Percentiles rank a stretch among this genome's conserved stretches.
Conservation (phyloP, 2,888 invertebrate species). For the Stegana nigrithorax region DNA sequence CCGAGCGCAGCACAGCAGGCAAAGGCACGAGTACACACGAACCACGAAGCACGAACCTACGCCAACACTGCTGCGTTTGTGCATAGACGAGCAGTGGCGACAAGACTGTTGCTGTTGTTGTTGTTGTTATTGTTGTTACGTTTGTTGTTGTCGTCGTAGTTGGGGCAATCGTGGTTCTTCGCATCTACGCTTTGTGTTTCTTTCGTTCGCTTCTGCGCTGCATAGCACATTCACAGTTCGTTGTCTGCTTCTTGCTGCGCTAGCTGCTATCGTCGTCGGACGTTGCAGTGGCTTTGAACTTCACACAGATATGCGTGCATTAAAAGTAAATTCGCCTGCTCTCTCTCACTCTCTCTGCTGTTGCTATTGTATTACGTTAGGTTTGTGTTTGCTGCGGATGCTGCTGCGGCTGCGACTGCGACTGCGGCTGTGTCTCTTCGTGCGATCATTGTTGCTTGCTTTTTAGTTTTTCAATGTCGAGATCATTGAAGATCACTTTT, state of each 20-base stretch:
- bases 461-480: conserved; percentile 51
- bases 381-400: conserved; percentile 29
- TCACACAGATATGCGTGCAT: conserved; percentile 43
- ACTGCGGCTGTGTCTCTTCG: neutral
- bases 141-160: no score
- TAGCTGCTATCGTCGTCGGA: neutral
- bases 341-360: neutral
- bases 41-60: conserved; percentile 46
- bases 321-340: neutral
- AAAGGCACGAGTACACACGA: conserved; percentile 24
- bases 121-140: no score
- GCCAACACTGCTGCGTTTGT: conserved; percentile 39
- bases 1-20: conserved; percentile 24
- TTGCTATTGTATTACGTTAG: no score
- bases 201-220: no score
- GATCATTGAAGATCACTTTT: conserved; percentile 47
- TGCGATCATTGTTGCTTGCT: conserved; percentile 22
- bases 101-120: no score
- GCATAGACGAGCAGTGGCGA: neutral
- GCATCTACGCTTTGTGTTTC: no score
- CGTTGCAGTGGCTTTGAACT: conserved; percentile 54
- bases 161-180: no score
- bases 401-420: conserved; percentile 24
- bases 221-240: neutral
- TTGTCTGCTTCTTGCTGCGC: neutral